Conservation (phyloP, 2,113 vertebrate species). For the Pseudonaja textilis region DNA sequence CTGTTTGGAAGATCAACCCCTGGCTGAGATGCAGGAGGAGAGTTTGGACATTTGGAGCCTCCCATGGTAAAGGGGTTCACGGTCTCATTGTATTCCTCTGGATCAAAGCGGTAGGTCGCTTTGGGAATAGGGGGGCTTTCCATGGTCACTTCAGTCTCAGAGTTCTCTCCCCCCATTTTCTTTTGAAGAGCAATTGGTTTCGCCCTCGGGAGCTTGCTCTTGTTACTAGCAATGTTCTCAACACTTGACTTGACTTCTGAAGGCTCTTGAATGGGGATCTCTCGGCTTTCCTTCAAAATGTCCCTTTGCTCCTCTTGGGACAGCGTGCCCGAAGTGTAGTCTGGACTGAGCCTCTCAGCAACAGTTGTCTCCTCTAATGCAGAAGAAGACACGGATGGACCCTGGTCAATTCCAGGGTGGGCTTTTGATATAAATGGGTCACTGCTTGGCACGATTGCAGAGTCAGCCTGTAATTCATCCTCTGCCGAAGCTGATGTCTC, state of each 20-base stretch:
- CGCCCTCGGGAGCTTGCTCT: conserved; percentile 63
- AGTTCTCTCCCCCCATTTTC: conserved; percentile 40
- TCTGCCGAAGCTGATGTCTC: conserved; percentile 24
- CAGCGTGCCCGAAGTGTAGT: background rate
- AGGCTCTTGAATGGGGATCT: background rate
- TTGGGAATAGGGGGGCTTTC: conserved; percentile 57
- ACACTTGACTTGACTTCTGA: conserved; percentile 36
- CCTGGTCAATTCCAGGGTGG: background rate
- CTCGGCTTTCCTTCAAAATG: conserved; percentile 17
- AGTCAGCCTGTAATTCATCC: conserved; percentile 34
- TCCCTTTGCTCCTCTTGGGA: background rate
- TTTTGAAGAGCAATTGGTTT: conserved; percentile 64
- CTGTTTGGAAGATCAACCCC: accelerated
- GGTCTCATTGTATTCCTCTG: conserved; percentile 48
- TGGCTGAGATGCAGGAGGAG: background rate
- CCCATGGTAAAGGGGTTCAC: conserved; percentile 54
- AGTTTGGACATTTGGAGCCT: conserved; percentile 65
- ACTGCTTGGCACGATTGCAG: background rate
- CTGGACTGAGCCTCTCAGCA: background rate
- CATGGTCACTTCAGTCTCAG: conserved; percentile 19
- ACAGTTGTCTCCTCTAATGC: accelerated
- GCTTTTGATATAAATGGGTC: conserved; percentile 26
- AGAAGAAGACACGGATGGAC: conserved; percentile 43
- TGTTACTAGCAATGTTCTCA: conserved; percentile 16
- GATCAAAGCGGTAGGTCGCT: conserved; percentile 55